Conservation (phyloP, 2,113 vertebrate species). For the Raja brachyura region DNA sequence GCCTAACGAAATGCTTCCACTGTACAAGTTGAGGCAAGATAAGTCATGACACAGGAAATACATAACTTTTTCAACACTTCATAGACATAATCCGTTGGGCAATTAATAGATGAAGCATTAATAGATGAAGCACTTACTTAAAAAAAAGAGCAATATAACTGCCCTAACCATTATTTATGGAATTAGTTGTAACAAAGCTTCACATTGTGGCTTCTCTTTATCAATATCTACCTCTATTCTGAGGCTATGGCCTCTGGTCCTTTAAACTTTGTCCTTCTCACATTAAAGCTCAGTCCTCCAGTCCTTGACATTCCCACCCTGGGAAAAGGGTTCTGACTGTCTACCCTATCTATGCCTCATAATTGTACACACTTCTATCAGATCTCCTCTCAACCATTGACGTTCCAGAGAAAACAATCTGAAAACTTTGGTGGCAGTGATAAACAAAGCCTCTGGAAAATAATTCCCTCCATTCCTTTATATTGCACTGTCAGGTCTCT, state of each 20-base stretch:
- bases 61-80: not conserved
- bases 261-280: no score
- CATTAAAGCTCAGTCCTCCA: no score
- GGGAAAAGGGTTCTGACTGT: no score
- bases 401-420: no score
- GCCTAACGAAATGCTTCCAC: not conserved
- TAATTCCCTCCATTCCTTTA: not conserved
- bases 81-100: not conserved
- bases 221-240: no score
- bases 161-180: not conserved
- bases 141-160: not conserved
- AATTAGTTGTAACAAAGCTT: not conserved
- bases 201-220: not conserved
- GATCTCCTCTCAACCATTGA: no score
- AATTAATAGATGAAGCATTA: not conserved
- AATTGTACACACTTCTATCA: no score
- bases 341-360: no score
- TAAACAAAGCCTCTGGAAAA: not conserved
- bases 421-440: not conserved
- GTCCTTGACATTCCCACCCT: no score
- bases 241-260: no score
- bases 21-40: not conserved
- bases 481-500: not conserved
- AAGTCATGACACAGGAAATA: not conserved
- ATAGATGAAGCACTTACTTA: not conserved